Evolutionary conservation across 2,797 vertebrate genomes (phyloP).

Genomic region (Ptychobarbus kaznakovi): DNA sequence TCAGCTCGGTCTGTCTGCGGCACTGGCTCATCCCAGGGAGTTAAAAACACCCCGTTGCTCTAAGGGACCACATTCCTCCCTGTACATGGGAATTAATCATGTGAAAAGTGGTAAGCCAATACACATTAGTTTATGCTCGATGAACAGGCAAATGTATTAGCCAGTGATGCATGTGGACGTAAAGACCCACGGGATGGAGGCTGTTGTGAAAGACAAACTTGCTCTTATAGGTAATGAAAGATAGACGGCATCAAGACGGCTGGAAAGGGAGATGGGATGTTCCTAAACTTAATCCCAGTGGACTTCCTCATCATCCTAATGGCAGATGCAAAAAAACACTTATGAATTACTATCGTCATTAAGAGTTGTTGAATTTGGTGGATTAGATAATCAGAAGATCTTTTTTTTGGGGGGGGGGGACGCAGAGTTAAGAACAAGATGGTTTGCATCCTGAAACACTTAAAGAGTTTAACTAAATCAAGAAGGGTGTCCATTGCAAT

Average conservation of each 20-base stretch:
- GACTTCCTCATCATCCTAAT: constrained; percentile 51
- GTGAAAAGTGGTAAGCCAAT: constrained; percentile 56
- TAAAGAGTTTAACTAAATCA: constrained; percentile 10
- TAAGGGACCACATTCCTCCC: constrained; percentile 56
- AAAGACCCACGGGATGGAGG: constrained; percentile 40
- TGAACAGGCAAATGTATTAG: constrained; percentile 51
- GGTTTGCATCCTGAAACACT: constrained; percentile 4
- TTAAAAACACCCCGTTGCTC: constrained; percentile 50
- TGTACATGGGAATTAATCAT: constrained; percentile 60
- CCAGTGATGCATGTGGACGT: constrained; percentile 41
- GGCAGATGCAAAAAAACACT: constrained; percentile 40
- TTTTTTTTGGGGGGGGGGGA: background rate
- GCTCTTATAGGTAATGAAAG: constrained; percentile 50
- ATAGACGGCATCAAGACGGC: constrained; percentile 49
- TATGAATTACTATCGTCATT: constrained; percentile 31
- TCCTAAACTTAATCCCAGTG: constrained; percentile 27
- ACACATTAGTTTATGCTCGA: constrained; percentile 58
- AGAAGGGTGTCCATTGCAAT: constrained; percentile 15
- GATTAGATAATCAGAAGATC: background rate
- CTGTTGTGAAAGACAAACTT: constrained; percentile 57
- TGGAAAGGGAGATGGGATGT: constrained; percentile 37
- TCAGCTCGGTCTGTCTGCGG: constrained; percentile 47
- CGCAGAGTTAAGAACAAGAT: background rate
- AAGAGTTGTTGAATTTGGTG: constrained; percentile 19
- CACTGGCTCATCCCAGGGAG: constrained; percentile 50